Evolutionary conservation across 2,888 invertebrate species (phyloP).

Genomic region (Fabriciana adippe): DNA sequence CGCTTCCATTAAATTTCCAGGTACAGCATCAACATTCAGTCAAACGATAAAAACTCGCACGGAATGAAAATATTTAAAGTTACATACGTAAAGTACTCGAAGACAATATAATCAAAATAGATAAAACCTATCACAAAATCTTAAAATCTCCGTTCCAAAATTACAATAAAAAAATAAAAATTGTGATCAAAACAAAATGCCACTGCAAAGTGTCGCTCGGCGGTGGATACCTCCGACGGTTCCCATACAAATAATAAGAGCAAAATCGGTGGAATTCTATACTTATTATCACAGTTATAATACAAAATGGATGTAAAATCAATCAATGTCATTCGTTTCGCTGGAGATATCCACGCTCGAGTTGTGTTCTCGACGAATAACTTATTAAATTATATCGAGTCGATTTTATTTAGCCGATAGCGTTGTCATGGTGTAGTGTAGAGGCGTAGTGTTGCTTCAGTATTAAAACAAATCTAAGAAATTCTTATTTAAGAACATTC

Average conservation of each 20-base stretch:
- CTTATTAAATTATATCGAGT: slow-evolving; percentile 10
- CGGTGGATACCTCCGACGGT: slow-evolving; percentile 76
- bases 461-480: slow-evolving; percentile 19
- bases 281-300: slow-evolving; percentile 81
- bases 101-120: slow-evolving; percentile 68
- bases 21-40: slow-evolving; percentile 73
- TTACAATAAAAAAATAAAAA: slow-evolving; percentile 65
- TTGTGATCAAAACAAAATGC: slow-evolving; percentile 73
- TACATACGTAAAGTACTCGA: slow-evolving; percentile 77
- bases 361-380: slow-evolving; percentile 44
- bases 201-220: slow-evolving; percentile 56
- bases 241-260: slow-evolving; percentile 63
- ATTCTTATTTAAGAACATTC: slow-evolving; percentile 21
- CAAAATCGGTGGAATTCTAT: slow-evolving; percentile 78
- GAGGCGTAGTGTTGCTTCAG: slow-evolving; percentile 35
- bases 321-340: slow-evolving; percentile 65
- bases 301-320: slow-evolving; percentile 75
- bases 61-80: slow-evolving; percentile 78
- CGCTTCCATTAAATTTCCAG: slow-evolving; percentile 56
- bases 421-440: slow-evolving; percentile 54
- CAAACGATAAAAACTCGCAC: slow-evolving; percentile 64
- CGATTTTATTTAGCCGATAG: slow-evolving; percentile 37
- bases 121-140: slow-evolving; percentile 53
- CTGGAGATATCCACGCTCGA: slow-evolving; percentile 79
- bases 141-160: slow-evolving; percentile 71